Evolutionary conservation across 2,113 vertebrate genomes (phyloP), one percentile per base, ranked within the genome.

Genomic region (Gracilinanus agilis): DNA sequence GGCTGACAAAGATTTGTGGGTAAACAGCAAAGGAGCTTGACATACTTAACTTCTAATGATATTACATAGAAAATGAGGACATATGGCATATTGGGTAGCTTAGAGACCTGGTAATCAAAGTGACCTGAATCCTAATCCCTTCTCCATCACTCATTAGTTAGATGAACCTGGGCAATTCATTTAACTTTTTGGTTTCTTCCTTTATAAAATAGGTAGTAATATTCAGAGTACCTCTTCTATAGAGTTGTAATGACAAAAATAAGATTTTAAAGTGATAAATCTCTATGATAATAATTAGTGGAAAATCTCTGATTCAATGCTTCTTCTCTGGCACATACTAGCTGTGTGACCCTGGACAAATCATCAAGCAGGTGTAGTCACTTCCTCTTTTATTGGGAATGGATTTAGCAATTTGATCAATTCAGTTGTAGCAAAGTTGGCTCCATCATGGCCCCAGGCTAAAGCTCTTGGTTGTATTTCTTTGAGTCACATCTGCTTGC

Each of bases 401-500:
- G 34, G 34, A 75, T 75, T n/a, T n/a, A n/a, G 34, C 34, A n/a
- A 3, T 7, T 75, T 75, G 67, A 16, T 1, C 67, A 75, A 19
- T 75, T 75, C 67, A n/a, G 34, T n/a, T 75, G 19, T n/a, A n/a
- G 19, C 34, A 75, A 75, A 34, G 16, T 75, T 75, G 34, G n/a
- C 34, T 4, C 13, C 1, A 5, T 8, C 34, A n/a, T 75, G 67
- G 34, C 67, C 34, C 34, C 13, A 11, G 12, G 7, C 34, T n/a
- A 2, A 12, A 67, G 29, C 27, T 92, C 53, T 94, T 93, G 55
- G 40, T 91, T 19, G 11, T 94, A n/a, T 75, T 75, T 56, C 54
- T 93, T 91, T 53, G 55, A 8, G 91, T 96, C 53, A 49, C 54
- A 92, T 13, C 5, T 92, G 7, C 58, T 96, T 96, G 0, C 49